These are phyloP conservation scores for Strix aluco DNA, from an alignment of 2,113 vertebrate species.

Conservation along the genomic window DNA sequence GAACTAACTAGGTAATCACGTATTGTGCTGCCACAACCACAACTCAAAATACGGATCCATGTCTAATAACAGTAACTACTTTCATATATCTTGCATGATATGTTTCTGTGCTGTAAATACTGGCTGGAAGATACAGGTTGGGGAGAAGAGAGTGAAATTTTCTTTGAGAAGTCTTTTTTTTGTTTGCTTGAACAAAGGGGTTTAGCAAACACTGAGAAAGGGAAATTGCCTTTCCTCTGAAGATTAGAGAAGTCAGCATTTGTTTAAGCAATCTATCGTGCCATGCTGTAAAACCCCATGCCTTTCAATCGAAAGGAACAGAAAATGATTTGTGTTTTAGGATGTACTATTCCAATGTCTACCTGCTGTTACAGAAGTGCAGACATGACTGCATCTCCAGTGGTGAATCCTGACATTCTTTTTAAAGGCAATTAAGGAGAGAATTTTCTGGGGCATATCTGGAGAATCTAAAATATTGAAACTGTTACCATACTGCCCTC, in stretches of 20 bases:
- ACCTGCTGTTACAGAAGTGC: background rate
- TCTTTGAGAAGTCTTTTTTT: background rate
- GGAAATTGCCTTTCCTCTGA: background rate
- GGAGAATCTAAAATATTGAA: background rate
- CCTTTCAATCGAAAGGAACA: background rate
- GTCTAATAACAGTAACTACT: background rate
- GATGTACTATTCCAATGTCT: background rate
- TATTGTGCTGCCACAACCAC: background rate
- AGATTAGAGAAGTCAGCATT: constrained; percentile 13
- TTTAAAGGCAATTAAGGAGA: background rate
- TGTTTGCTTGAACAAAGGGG: background rate
- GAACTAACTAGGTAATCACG: background rate
- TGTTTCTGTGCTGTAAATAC: background rate
- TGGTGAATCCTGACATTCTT: background rate
- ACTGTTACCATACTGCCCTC: background rate
- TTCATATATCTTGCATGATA: background rate
- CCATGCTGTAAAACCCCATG: background rate
- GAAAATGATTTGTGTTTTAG: background rate
- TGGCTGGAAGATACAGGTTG: background rate
- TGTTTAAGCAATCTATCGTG: background rate
- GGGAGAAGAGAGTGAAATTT: background rate
- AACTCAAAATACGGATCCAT: background rate
- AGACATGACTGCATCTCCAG: background rate
- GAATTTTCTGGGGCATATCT: background rate
- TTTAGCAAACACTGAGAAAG: background rate